Conservation (phyloP, 1,140 invertebrate species). For the Mycetomoellerius zeteki region DNA sequence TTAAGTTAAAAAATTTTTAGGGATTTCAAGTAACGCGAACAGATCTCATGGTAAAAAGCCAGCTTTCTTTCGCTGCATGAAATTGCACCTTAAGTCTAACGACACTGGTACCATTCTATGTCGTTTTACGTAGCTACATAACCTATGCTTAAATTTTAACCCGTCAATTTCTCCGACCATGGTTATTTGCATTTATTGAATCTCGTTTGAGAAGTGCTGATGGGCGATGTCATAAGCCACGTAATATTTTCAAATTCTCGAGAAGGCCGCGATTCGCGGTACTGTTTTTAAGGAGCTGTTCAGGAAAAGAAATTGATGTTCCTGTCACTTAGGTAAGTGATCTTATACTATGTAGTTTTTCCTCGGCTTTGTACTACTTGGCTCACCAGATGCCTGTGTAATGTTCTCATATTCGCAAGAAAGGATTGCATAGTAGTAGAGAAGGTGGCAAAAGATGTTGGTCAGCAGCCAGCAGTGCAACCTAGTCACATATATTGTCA, state of each 20-base stretch:
- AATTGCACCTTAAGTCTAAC: no score
- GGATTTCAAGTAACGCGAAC: no score
- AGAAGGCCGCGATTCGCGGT: conserved; percentile 2
- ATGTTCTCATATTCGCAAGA: neutral
- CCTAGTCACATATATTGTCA: conserved; percentile 6
- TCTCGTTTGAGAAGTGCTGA: neutral
- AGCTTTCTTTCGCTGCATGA: no score
- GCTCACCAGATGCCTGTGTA: neutral
- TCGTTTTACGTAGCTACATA: no score
- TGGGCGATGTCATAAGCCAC: neutral
- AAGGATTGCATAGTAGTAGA: neutral
- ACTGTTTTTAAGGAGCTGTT: neutral
- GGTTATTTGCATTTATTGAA: neutral
- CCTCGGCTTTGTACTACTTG: neutral
- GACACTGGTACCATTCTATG: no score
- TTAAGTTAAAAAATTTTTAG: no score
- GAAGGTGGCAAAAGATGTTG: conserved; percentile 31
- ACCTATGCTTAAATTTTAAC: no score
- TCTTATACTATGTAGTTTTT: neutral
- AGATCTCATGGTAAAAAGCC: no score
- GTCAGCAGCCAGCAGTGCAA: neutral
- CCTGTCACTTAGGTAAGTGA: neutral
- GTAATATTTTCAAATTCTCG: neutral
- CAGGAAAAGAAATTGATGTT: neutral
- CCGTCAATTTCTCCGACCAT: no score